Evolutionary conservation across 2,888 invertebrate species (phyloP), one percentile per base, ranked within the genome.

Genomic region (Salpingus planirostris): DNA sequence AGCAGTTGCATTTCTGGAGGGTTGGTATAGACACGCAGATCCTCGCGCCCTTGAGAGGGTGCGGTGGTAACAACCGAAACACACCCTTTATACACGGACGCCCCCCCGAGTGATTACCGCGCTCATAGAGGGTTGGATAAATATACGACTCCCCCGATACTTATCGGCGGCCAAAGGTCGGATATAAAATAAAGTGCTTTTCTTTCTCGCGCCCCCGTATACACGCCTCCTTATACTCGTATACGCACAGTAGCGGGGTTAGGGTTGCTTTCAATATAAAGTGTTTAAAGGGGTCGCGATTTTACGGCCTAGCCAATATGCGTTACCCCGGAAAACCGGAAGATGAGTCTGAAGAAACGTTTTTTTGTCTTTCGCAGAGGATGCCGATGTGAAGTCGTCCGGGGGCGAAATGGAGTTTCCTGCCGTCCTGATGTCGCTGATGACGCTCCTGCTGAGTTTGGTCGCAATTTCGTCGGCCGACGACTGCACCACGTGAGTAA

Each of bases 401-500:
- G 4, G 28, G 18, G 26, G 23, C 49, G 48, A 45, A 49, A 56
- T 54, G 54, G 49, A 44, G 47, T 40, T 47, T 38, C 32, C 43
- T 43, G 46, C 44, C 27, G 36, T 49, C 38, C 43, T 50, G 43
- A 43, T 48, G 38, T 36, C 45, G 22, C 41, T 49, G 40, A 44
- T 49, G 38, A 38, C 45, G 22, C 38, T 55, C 47, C 43, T 55
- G 45, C 50, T 55, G 46, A 41, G 44, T 34, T 40, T 44, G 31
- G 41, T 39, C 36, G 46, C 42, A 33, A 42, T 42, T 35, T 42
- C 49, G 33, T 40, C 32, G 27, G 55, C 54, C 13, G 56, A 58
- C 37, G 58, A 57, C 38, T 58, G 58, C 46, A 55, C 52, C 34
- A 58, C 55, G 58, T 58, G 50, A 58, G 58, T 58, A 5, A 11